A percentile compares a stretch with the other conserved stretches of the same genome.
These are phyloP conservation scores for Idaea aversata DNA, from an alignment of 2,888 invertebrate species.

Conservation along the genomic window DNA sequence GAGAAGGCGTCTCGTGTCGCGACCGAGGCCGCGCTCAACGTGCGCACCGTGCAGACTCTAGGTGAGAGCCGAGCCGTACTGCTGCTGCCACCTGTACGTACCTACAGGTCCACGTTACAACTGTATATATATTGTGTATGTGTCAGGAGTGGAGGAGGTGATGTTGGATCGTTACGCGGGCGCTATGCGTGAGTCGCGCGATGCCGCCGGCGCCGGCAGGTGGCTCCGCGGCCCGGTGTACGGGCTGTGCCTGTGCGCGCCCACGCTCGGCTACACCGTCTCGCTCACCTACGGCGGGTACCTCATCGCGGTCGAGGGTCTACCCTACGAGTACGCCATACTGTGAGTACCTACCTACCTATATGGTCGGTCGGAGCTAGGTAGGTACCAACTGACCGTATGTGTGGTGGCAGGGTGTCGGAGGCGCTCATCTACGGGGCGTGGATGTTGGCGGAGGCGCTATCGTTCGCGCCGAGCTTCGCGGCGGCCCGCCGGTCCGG, in stretches of 20 bases:
- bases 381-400: background rate
- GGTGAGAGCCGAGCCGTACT: too few relatives aligned
- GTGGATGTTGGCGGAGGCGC: slow-evolving; percentile 88
- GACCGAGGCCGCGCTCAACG: slow-evolving; percentile 82
- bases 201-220: slow-evolving; percentile 60
- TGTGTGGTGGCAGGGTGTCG: slow-evolving; percentile 77
- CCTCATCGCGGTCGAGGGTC: slow-evolving; percentile 81
- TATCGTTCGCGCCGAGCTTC: slow-evolving; percentile 88
- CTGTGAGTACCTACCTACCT: slow-evolving; percentile 70
- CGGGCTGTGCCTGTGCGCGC: slow-evolving; percentile 84
- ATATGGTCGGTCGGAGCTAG: too few relatives aligned
- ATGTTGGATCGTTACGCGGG: slow-evolving; percentile 74
- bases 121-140: too few relatives aligned
- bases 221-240: slow-evolving; percentile 82
- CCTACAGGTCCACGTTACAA: too few relatives aligned
- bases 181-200: slow-evolving; percentile 48
- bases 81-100: slow-evolving; percentile 26
- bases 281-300: slow-evolving; percentile 86
- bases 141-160: slow-evolving; percentile 74
- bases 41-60: slow-evolving; percentile 83
- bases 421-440: slow-evolving; percentile 89
- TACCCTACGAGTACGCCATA: slow-evolving; percentile 84
- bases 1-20: slow-evolving; percentile 82
- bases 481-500: slow-evolving; percentile 86
- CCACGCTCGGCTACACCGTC: slow-evolving; percentile 85